Evolutionary conservation across 2,113 vertebrate genomes (phyloP), one percentile per base, ranked within the genome.

Genomic region (Brachyhypopomus gauderio): DNA sequence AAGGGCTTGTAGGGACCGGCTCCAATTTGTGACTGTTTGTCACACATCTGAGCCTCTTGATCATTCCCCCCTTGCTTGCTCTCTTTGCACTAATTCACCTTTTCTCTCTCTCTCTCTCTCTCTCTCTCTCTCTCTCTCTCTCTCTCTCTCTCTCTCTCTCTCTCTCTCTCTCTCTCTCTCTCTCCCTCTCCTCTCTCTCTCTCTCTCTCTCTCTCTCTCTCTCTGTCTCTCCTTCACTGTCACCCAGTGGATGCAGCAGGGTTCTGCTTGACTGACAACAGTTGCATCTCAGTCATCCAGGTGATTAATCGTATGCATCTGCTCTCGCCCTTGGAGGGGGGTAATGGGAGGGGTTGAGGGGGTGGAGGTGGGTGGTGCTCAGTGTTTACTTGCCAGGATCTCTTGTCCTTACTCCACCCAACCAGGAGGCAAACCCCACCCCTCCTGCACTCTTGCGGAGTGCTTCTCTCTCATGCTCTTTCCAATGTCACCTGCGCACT

Each of bases 291-390:
- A 30, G 62, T 17, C 0, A 11, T 66, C 19, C 63, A 66, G 63
- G 63, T 66, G 63, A 66, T 66, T 25, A 66, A 66, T 66, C 5
- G 16, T 16, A 30, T 16, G 30, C 63, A 66, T 66, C 63, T 66
- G 63, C 30, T 66, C 63, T 34, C 12, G 27, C 63, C 7, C 27
- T 66, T 27, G 63, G 5, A 34, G 62, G 22, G 63, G 1, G 25
- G 4, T 30, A 30, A 30, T 30, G 3, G 30, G 30, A 30, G 30
- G 30, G 30, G 30, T 30, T 30, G 30, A 30, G 30, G 30, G 27
- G 30, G 27, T 27, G 63, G 5, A 34, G 62, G 22, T 25, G 5
- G 25, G 0, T 30, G 63, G 3, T 34, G 25, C 25, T 66, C 45
- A 52, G 63, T 66, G 63, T 66, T 66, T 66, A 27, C 14, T 11